Conservation (phyloP, 2,797 vertebrate genomes). For the Loriculus beryllinus region DNA sequence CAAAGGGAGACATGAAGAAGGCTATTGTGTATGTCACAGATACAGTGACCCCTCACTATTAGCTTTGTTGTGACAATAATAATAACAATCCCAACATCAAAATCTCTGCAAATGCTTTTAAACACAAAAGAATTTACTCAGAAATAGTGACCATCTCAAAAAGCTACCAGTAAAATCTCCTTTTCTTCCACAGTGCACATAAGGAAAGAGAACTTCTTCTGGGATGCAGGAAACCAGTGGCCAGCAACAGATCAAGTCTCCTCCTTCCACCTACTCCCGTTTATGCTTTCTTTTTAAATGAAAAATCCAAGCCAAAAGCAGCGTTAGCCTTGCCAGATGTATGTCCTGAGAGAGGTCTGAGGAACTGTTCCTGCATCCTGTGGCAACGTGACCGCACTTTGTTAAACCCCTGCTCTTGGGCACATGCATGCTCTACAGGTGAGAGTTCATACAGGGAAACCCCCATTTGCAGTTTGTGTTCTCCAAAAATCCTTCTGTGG, state of each 20-base stretch:
- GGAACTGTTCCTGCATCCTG: not conserved
- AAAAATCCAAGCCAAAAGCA: not conserved
- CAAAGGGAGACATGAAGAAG: not conserved
- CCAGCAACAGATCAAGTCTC: not conserved
- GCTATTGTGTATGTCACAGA: not conserved
- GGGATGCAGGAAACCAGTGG: not conserved
- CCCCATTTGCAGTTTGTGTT: not conserved
- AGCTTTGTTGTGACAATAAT: not conserved
- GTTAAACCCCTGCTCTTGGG: not conserved
- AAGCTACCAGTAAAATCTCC: not conserved
- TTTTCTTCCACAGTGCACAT: not conserved
- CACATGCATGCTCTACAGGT: fast-evolving
- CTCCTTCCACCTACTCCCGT: not conserved
- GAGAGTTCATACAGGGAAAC: not conserved
- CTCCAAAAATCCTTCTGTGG: not conserved
- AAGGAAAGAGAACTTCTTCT: not conserved
- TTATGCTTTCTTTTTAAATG: not conserved
- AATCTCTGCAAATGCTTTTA: not conserved
- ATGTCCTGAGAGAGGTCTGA: not conserved
- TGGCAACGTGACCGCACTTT: fast-evolving
- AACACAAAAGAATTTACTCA: not conserved
- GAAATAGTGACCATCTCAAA: not conserved
- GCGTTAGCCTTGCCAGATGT: not conserved
- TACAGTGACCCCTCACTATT: not conserved
- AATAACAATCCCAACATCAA: not conserved